phyloP scores from a whole-genome alignment of 2,797 vertebrate genomes.

The Galaxias olidus region DNA sequence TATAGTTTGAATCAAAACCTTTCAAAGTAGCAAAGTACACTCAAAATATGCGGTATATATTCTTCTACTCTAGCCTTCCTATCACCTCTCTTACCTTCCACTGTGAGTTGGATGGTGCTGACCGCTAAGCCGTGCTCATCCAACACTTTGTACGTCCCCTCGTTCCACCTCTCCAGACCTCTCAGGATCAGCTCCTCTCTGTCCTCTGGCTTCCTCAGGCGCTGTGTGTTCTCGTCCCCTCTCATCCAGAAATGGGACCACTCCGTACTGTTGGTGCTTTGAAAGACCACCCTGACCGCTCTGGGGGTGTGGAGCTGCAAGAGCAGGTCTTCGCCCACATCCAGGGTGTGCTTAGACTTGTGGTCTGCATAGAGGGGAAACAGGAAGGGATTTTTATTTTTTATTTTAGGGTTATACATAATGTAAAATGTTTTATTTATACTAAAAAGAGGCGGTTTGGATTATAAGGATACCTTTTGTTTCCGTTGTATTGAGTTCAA shows the following conservation, averaged over 20 bases:
- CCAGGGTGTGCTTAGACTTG: conserved; percentile 14
- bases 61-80: no score
- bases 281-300: conserved; percentile 56
- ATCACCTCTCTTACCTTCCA: conserved; percentile 46
- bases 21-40: no score
- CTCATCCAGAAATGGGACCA: conserved; percentile 62
- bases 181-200: conserved; percentile 27
- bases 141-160: conserved; percentile 66
- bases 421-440: no score
- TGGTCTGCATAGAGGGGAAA: conserved; percentile 47
- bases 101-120: conserved; percentile 61
- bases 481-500: no score
- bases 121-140: conserved; percentile 57
- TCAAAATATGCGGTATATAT: no score
- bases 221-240: rapidly evolving
- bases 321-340: conserved; percentile 46
- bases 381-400: background rate
- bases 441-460: no score
- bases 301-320: conserved; percentile 57
- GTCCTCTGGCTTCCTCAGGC: conserved; percentile 28
- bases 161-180: conserved; percentile 5
- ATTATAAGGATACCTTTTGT: no score
- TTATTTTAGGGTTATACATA: no score
- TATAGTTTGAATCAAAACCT: no score
- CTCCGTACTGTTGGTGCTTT: conserved; percentile 24